Base-by-base conservation (phyloP, 2,888 invertebrate species). In the Heliconius ismenius region DNA sequence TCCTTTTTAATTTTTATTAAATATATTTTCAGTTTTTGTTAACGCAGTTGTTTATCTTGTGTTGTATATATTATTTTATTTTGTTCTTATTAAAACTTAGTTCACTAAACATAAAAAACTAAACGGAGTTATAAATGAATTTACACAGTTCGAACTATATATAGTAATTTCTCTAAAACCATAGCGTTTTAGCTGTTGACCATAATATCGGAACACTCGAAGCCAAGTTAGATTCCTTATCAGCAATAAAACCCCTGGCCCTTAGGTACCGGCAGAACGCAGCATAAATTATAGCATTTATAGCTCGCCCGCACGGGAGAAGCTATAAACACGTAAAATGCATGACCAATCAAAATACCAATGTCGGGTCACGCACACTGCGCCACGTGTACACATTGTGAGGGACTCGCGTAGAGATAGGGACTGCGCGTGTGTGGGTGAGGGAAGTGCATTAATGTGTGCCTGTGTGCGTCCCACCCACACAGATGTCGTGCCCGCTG, bases 291-390 rank as follows among this genome's bases (percentile, higher is more conserved):
- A 92, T 88, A 84, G 83, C 89, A 65, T 92, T 92, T 91, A 92
- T 89, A 86, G 89, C 89, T 84, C 86, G 86, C 85, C 89, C 89
- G 88, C 91, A 89, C 87, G 85, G 87, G 87, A 88, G 88, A 87
- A 87, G 86, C 91, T 89, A 89, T 93, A 93, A 92, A 93, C 92
- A 92, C 92, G 92, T 92, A 92, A 93, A 93, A 93, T 93, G 93
- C 93, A 94, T 94, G 93, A 93, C 93, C 93, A 94, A 94, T 94
- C 93, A 94, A 94, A 94, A 94, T 94, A 94, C 93, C 93, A 93
- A 92, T 89, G 92, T 88, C 90, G 88, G 89, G 85, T 85, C 89
- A 91, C 92, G 79, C 90, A 89, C 89, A 91, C 91, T 79, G 1
- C 4, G 15, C 63, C 43, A 76, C n/a, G 64, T 67, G 73, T 79